Conservation (phyloP, 2,888 invertebrate species). For the Cosmorhoe ocellata region DNA sequence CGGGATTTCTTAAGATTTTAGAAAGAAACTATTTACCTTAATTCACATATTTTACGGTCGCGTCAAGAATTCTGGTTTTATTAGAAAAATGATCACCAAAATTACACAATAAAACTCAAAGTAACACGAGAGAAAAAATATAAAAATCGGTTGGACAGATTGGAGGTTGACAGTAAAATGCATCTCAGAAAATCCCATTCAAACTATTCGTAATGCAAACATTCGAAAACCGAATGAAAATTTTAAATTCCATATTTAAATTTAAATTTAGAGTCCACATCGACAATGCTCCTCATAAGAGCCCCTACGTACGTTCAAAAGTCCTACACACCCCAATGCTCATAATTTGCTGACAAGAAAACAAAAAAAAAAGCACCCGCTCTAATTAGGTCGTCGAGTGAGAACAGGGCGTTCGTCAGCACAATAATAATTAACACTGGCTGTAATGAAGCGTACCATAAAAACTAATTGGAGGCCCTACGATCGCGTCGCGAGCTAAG, state of each 20-base stretch:
- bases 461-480: slow-evolving; percentile 79
- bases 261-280: slow-evolving; percentile 25
- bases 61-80: too few relatives aligned
- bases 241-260: slow-evolving; percentile 14
- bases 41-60: too few relatives aligned
- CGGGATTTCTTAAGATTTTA: too few relatives aligned
- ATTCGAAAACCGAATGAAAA: slow-evolving; percentile 1
- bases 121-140: too few relatives aligned
- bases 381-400: slow-evolving; percentile 80
- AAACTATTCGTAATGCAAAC: too few relatives aligned
- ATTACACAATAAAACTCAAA: too few relatives aligned
- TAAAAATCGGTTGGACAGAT: too few relatives aligned
- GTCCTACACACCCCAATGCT: slow-evolving; percentile 64
- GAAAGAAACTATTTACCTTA: too few relatives aligned
- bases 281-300: slow-evolving; percentile 30
- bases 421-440: slow-evolving; percentile 81
- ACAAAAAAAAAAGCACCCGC: slow-evolving; percentile 68
- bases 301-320: slow-evolving; percentile 51
- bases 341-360: slow-evolving; percentile 71
- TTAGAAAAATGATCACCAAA: too few relatives aligned
- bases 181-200: too few relatives aligned
- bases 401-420: slow-evolving; percentile 77
- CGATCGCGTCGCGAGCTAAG: slow-evolving; percentile 54
- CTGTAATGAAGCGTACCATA: slow-evolving; percentile 79
- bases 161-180: too few relatives aligned